Evolutionary conservation across 2,113 vertebrate genomes (phyloP), one percentile per base, ranked within the genome.

Genomic region (Orientallactaga bullata): DNA sequence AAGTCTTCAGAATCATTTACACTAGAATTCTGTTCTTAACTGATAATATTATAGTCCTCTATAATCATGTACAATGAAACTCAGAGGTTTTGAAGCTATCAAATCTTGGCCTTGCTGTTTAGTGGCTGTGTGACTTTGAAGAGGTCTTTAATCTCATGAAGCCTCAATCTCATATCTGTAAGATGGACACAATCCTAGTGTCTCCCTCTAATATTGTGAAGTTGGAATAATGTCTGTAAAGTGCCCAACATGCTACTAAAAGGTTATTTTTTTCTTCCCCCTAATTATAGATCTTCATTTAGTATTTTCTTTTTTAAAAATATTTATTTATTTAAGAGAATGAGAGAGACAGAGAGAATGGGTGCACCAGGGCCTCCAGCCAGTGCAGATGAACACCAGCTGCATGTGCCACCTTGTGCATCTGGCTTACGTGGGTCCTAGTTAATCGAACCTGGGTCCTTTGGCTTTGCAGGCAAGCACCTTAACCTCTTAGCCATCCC

Each of bases 221-320:
- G 65, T 81, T 51, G 69, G 91, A 93, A 85, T 89, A 32, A 81
- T 55, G 21, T 76, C 60, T 85, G 26, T 28, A 63, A 72, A 42
- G 35, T 37, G 10, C 23, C 51, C 30, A 26, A 15, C 7, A 11
- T n/a, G 15, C 51, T 73, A 32, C 55, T 32, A 79, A 88, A 61
- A 28, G 55, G n/a, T 39, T 15, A 37, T 55, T 73, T 74, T 51
- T 66, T 47, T n/a, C 63, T 89, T 78, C 77, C 39, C 1, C 39
- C 10, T 58, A 21, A n/a, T 82, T 91, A 23, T 30, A 92, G 91
- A 28, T 35, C 85, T 83, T 86, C 73, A 58, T 72, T 87, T 82
- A 39, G 51, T 77, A 60, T 91, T 73, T 95, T 84, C 58, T 86
- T 80, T n/a, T n/a, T n/a, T n/a, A n/a, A 47, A 47, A 47, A 47